phyloP scores from a whole-genome alignment of 1,140 invertebrate species.

The Thaumatotibia leucotreta region DNA sequence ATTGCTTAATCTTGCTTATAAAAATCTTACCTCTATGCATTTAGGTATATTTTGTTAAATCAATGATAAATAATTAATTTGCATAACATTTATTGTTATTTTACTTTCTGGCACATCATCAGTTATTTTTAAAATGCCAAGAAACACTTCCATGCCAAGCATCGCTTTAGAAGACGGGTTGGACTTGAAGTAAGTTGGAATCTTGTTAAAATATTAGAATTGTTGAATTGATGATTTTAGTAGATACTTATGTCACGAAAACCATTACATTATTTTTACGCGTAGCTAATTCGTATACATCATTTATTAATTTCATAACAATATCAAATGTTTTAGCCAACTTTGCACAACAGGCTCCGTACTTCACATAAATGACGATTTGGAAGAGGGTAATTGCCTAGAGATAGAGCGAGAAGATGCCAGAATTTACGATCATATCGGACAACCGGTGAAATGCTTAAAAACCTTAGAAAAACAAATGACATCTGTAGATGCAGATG shows the following conservation, averaged over 20 bases:
- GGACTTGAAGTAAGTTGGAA: slow-evolving; percentile 51
- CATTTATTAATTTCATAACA: not conserved
- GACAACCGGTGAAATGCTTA: slow-evolving; percentile 47
- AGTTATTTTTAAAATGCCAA: not conserved
- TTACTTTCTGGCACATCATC: not conserved
- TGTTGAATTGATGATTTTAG: not conserved
- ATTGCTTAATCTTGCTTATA: too few relatives aligned
- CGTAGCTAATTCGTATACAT: not conserved
- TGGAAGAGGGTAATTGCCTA: slow-evolving; percentile 34
- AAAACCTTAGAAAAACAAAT: slow-evolving; percentile 38
- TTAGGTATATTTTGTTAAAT: too few relatives aligned
- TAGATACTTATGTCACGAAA: not conserved
- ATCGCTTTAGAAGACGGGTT: slow-evolving; percentile 51
- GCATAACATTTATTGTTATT: not conserved
- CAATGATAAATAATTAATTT: not conserved
- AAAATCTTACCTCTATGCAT: too few relatives aligned
- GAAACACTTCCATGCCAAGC: slow-evolving; percentile 13
- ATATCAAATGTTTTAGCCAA: slow-evolving; percentile 37
- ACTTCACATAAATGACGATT: slow-evolving; percentile 56
- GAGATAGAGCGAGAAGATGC: slow-evolving; percentile 24
- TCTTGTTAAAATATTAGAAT: not conserved
- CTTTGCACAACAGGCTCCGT: slow-evolving; percentile 52
- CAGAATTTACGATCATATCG: slow-evolving; percentile 36
- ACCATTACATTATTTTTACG: not conserved
- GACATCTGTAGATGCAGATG: slow-evolving; percentile 35